Evolutionary conservation across 1,140 invertebrate genomes (phyloP).

Genomic region (Trichoplusia ni): DNA sequence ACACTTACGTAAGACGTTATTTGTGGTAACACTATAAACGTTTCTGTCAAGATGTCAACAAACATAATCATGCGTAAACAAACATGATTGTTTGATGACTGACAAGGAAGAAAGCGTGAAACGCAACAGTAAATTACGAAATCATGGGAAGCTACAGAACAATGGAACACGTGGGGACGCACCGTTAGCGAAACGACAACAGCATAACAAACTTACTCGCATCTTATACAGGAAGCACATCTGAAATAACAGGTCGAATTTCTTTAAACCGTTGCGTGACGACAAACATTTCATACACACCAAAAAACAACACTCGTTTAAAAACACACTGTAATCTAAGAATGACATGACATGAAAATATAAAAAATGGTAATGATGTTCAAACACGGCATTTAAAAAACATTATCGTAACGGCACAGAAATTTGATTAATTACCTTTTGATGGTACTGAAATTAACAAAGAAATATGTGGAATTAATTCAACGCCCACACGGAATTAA

Average conservation of each 20-base stretch:
- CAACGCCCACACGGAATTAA: slow-evolving; percentile 20
- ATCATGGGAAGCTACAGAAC: slow-evolving; percentile 41
- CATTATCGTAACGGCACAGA: slow-evolving; percentile 15
- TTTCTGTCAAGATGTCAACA: not conserved
- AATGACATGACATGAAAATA: slow-evolving; percentile 37
- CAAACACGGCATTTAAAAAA: slow-evolving; percentile 37
- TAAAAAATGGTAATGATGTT: slow-evolving; percentile 32
- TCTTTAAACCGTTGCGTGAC: slow-evolving; percentile 29
- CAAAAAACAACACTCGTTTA: slow-evolving; percentile 16
- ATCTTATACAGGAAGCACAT: slow-evolving; percentile 13
- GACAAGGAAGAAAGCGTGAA: slow-evolving; percentile 25
- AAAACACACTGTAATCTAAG: slow-evolving; percentile 19
- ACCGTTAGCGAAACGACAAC: slow-evolving; percentile 39
- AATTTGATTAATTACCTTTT: slow-evolving; percentile 15
- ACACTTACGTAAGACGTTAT: too few species aligned
- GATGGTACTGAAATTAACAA: slow-evolving; percentile 4
- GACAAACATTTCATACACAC: slow-evolving; percentile 10
- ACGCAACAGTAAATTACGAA: slow-evolving; percentile 38
- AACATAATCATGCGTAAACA: not conserved
- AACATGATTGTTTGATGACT: slow-evolving; percentile 21
- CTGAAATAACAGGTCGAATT: not conserved
- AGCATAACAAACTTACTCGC: slow-evolving; percentile 50
- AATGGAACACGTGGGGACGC: slow-evolving; percentile 51
- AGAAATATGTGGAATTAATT: not conserved
- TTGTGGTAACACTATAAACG: too few species aligned